phyloP scores from a whole-genome alignment of 2,113 vertebrate species.

The Cavia aperea region DNA sequence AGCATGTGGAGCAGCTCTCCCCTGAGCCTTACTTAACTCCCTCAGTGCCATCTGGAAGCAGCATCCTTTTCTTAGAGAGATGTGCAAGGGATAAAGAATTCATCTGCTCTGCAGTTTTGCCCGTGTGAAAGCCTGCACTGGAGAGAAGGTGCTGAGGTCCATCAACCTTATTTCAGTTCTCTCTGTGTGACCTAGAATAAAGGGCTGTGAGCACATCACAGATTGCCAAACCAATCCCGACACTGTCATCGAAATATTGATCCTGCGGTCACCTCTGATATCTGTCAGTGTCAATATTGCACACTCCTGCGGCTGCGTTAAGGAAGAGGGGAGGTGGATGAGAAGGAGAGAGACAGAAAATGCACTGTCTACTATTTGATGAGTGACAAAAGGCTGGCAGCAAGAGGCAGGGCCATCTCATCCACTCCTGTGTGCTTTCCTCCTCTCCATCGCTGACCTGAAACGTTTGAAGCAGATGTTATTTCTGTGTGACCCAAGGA shows the following conservation, averaged over 20 bases:
- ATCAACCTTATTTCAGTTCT: neutral
- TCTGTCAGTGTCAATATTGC: conserved; percentile 44
- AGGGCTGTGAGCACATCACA: neutral
- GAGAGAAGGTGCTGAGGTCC: neutral
- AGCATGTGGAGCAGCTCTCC: accelerated
- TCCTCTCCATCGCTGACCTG: neutral
- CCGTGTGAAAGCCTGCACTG: neutral
- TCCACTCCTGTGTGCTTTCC: neutral
- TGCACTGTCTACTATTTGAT: no score
- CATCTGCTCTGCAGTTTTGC: neutral
- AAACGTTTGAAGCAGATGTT: accelerated
- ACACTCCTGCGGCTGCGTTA: neutral
- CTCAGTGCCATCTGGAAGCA: neutral
- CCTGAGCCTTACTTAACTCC: neutral
- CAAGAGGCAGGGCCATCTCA: accelerated
- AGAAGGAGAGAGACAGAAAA: no score
- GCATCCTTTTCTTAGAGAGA: neutral
- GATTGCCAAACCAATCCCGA: conserved; percentile 31
- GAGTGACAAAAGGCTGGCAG: neutral
- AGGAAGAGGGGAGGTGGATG: neutral
- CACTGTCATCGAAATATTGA: conserved; percentile 43
- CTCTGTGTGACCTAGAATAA: neutral
- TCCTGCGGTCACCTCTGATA: conserved; percentile 24
- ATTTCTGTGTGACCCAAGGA: neutral
- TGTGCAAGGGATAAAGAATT: neutral